Evolutionary conservation across 2,888 invertebrate genomes (phyloP).

Genomic region (Ptilodon capucinus): DNA sequence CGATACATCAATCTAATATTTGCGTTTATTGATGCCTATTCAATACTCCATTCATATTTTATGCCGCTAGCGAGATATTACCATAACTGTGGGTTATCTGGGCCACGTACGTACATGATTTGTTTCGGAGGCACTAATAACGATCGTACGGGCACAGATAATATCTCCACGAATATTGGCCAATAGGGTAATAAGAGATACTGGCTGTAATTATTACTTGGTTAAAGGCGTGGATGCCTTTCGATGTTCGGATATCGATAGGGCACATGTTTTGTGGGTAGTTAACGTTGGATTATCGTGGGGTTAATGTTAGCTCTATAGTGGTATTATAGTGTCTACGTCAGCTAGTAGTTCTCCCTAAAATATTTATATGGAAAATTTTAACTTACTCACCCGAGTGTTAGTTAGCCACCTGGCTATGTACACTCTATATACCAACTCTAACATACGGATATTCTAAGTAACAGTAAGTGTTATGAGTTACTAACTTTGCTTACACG

Average conservation of each 20-base stretch:
- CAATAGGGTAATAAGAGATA: conserved; percentile 42
- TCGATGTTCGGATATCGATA: background rate
- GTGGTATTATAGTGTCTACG: background rate
- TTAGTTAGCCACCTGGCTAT: too few species aligned
- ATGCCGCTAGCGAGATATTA: conserved; percentile 27
- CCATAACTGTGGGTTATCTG: conserved; percentile 53
- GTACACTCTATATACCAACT: too few species aligned
- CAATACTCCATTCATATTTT: conserved; percentile 25
- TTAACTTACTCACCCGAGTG: too few species aligned
- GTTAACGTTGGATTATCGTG: background rate
- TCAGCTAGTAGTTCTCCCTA: too few species aligned
- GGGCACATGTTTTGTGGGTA: background rate
- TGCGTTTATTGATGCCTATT: conserved; percentile 9
- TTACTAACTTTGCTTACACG: too few species aligned
- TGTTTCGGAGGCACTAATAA: conserved; percentile 58
- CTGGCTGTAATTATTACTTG: conserved; percentile 42
- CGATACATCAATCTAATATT: background rate
- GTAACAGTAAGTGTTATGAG: too few species aligned
- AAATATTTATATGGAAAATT: too few species aligned
- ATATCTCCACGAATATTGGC: conserved; percentile 62
- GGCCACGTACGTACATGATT: conserved; percentile 54
- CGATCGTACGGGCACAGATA: conserved; percentile 46
- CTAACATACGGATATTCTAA: too few species aligned
- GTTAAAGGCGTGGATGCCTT: conserved; percentile 14
- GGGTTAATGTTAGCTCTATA: background rate